phyloP scores from a whole-genome alignment of 92 coral and sea anemone species.

The Montipora capitata region DNA sequence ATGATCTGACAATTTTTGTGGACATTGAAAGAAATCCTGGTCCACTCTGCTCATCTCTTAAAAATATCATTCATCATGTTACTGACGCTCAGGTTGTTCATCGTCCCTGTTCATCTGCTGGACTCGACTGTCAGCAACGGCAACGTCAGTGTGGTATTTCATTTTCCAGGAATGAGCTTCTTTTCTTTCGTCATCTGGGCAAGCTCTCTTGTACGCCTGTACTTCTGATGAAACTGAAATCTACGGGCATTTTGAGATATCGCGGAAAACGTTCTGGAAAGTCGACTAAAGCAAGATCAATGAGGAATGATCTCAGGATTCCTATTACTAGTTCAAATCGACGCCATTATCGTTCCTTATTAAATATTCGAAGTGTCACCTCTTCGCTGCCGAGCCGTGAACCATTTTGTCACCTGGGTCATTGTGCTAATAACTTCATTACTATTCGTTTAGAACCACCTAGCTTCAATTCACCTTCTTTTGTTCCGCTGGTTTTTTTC shows the following conservation, averaged over 20 bases:
- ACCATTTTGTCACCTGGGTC: not conserved
- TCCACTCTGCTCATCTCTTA: not conserved
- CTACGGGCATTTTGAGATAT: not conserved
- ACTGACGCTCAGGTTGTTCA: not conserved
- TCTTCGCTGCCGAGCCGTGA: not conserved
- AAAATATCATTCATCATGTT: not conserved
- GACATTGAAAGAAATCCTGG: slow-evolving; percentile 17
- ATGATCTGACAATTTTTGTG: not conserved
- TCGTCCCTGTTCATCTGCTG: not conserved
- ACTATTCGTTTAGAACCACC: too few species aligned
- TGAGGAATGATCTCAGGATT: not conserved
- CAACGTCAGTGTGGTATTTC: not conserved
- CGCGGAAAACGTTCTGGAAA: not conserved
- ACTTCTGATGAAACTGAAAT: not conserved
- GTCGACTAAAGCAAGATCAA: not conserved
- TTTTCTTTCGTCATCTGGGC: not conserved
- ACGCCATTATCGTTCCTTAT: not conserved
- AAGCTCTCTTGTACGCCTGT: not conserved
- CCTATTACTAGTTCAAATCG: not conserved
- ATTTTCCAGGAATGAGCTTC: not conserved
- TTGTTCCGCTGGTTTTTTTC: too few species aligned
- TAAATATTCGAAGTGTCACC: slow-evolving; percentile 1
- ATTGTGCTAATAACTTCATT: not conserved
- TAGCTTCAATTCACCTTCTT: too few species aligned
- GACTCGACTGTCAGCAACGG: not conserved